Conservation (phyloP, 2,797 vertebrate species). For the Delichon dasypus region DNA sequence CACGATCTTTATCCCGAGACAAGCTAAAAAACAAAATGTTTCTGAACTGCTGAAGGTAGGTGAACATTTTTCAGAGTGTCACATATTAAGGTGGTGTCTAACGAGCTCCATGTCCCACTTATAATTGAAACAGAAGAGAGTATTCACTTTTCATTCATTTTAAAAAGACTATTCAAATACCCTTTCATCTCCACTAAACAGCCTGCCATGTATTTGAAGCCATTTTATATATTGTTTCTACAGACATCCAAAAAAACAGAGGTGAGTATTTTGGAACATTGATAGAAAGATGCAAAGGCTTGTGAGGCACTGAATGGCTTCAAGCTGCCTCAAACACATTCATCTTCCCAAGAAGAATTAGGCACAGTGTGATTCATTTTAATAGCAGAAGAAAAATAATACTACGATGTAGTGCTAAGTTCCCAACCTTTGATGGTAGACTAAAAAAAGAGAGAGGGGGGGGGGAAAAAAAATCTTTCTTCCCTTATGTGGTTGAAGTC, state of each 20-base stretch:
- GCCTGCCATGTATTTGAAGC: conserved; percentile 76
- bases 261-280: conserved; percentile 72
- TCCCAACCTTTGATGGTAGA: conserved; percentile 72
- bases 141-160: conserved; percentile 75
- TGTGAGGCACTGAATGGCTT: conserved; percentile 70
- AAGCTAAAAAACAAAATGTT: conserved; percentile 51
- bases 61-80: conserved; percentile 57
- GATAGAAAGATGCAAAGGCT: conserved; percentile 76
- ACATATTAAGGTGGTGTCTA: conserved; percentile 64
- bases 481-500: conserved; percentile 71
- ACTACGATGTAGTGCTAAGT: conserved; percentile 72
- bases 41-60: conserved; percentile 39
- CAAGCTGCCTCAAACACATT: conserved; percentile 75
- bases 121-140: conserved; percentile 74
- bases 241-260: conserved; percentile 72
- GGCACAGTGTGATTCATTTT: conserved; percentile 80
- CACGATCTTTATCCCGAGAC: not conserved
- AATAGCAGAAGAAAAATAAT: conserved; percentile 78
- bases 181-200: conserved; percentile 77
- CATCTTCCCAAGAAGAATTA: conserved; percentile 78
- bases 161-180: conserved; percentile 75
- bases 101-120: conserved; percentile 72
- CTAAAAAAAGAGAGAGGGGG: conserved; percentile 19
- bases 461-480: conserved; percentile 50
- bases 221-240: conserved; percentile 76